Evolutionary conservation across 1,140 invertebrate species (phyloP).

Genomic region (Batillaria attramentaria): DNA sequence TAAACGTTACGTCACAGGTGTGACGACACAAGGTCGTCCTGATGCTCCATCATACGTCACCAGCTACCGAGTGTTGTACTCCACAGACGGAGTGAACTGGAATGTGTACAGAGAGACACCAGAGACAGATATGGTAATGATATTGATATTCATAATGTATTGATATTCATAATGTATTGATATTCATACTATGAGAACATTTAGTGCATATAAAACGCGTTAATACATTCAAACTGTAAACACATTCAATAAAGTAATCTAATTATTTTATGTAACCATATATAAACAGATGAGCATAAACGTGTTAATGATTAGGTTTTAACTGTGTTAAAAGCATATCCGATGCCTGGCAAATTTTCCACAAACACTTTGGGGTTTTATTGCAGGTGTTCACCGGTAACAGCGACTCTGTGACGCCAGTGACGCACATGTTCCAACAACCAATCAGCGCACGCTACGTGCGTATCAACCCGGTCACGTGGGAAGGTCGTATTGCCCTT

Average conservation of each 20-base stretch:
- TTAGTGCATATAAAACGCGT: too few species aligned
- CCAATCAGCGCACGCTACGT: slow-evolving; percentile 83
- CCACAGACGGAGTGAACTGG: slow-evolving; percentile 81
- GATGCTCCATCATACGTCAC: slow-evolving; percentile 78
- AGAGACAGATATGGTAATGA: slow-evolving; percentile 72
- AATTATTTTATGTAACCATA: too few species aligned
- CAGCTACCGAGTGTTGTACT: slow-evolving; percentile 82
- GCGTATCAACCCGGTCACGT: slow-evolving; percentile 81
- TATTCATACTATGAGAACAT: too few species aligned
- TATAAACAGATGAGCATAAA: too few species aligned
- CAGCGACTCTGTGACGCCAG: slow-evolving; percentile 75
- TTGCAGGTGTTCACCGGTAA: slow-evolving; percentile 82
- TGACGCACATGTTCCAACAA: slow-evolving; percentile 77
- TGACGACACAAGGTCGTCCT: slow-evolving; percentile 78
- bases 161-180: too few species aligned
- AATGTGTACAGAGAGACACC: slow-evolving; percentile 79
- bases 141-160: background rate
- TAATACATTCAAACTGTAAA: too few species aligned
- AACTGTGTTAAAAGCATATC: too few species aligned
- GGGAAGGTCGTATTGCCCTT: slow-evolving; percentile 83
- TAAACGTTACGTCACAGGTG: slow-evolving; percentile 82
- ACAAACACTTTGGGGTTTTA: too few species aligned
- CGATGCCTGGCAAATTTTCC: too few species aligned
- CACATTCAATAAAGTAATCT: too few species aligned
- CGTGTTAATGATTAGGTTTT: too few species aligned